A percentile compares a stretch with the other conserved stretches of the same genome.
phyloP scores from a whole-genome alignment of 2,888 invertebrate species.

The Pammene aurita region DNA sequence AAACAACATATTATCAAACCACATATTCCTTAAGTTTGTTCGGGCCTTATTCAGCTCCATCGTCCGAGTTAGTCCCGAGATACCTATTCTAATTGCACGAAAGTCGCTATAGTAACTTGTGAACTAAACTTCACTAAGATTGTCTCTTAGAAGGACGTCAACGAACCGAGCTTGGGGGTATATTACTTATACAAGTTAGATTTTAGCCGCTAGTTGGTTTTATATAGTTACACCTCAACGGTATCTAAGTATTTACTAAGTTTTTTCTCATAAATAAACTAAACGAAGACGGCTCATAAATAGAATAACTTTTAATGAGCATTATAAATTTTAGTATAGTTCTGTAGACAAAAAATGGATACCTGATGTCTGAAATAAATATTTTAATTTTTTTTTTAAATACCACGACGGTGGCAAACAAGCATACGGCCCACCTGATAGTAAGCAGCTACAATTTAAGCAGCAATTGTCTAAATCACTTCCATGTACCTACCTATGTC shows the following conservation, averaged over 20 bases:
- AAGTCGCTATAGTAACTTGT: constrained; percentile 42
- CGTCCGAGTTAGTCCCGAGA: constrained; percentile 19
- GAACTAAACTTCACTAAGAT: constrained; percentile 52
- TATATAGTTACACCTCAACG: not conserved
- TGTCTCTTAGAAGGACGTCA: constrained; percentile 46
- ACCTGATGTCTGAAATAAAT: too few relatives aligned
- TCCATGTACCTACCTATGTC: too few relatives aligned
- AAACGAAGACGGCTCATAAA: too few relatives aligned
- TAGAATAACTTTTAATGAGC: too few relatives aligned
- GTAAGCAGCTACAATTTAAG: too few relatives aligned
- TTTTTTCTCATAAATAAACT: not conserved
- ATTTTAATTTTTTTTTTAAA: too few relatives aligned
- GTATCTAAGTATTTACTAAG: not conserved
- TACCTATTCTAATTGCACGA: constrained; percentile 39
- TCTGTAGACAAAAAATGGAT: too few relatives aligned
- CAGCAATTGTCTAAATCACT: too few relatives aligned
- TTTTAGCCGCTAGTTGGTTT: constrained; percentile 34
- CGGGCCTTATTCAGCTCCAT: constrained; percentile 5
- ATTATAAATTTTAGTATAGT: too few relatives aligned
- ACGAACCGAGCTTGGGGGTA: constrained; percentile 47
- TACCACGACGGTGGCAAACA: too few relatives aligned
- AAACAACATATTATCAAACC: not conserved
- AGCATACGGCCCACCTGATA: too few relatives aligned
- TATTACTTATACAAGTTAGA: constrained; percentile 50
- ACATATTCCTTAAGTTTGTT: not conserved